A percentile compares a stretch with the other conserved stretches of the same genome.
phyloP scores from a whole-genome alignment of 2,113 vertebrate genomes.

The Vombatus ursinus region DNA sequence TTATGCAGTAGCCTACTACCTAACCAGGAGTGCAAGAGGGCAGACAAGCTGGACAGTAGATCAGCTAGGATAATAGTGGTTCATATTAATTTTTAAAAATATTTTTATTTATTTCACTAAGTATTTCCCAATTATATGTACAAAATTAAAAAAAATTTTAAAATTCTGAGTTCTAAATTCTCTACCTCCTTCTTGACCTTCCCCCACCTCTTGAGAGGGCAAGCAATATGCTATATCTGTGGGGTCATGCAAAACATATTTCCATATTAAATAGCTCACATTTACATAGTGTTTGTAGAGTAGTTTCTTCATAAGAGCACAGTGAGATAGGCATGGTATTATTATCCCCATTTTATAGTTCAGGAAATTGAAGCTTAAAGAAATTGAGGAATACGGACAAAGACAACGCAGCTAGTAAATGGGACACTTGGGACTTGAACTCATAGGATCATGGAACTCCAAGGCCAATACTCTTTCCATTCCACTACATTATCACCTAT shows the following conservation, averaged over 20 bases:
- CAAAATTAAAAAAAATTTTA: not conserved
- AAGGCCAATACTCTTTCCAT: not conserved
- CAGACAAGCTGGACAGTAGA: not conserved
- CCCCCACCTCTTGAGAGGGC: not conserved
- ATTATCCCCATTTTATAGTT: not conserved
- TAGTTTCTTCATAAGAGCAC: not conserved
- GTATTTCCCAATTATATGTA: not conserved
- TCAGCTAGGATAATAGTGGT: not conserved
- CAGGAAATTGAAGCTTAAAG: not conserved
- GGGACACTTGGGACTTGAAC: not conserved
- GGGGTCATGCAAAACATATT: not conserved
- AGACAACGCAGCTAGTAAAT: not conserved
- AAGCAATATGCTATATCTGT: not conserved
- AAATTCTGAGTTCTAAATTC: not conserved
- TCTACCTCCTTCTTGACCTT: not conserved
- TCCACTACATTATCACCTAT: not conserved
- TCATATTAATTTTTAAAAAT: not conserved
- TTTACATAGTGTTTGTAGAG: not conserved
- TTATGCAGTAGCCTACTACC: not conserved
- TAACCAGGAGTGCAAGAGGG: not conserved
- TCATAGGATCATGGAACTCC: not conserved
- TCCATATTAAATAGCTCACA: not conserved
- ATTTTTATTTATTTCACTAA: not conserved
- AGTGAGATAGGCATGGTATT: not conserved
- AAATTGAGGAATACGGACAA: not conserved